phyloP scores from a whole-genome alignment of 2,797 vertebrate species.

The Pteronotus mesoamericanus region DNA sequence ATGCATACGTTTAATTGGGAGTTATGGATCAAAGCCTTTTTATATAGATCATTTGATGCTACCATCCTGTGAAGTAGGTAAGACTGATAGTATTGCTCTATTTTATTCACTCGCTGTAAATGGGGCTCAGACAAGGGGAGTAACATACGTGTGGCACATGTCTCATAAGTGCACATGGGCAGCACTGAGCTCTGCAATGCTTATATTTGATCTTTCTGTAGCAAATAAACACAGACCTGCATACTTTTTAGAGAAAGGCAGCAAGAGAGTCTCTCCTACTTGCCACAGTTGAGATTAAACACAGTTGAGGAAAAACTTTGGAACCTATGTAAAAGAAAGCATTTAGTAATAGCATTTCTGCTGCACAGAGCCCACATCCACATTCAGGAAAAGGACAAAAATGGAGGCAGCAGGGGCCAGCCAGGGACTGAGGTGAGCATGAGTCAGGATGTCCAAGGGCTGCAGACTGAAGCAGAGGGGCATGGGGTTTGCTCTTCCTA shows the following conservation, averaged over 20 bases:
- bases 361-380: background rate
- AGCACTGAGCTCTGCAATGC: background rate
- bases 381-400: background rate
- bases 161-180: background rate
- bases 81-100: background rate
- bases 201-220: background rate
- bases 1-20: background rate
- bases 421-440: background rate
- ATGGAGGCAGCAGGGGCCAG: background rate
- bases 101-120: background rate
- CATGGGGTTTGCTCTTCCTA: background rate
- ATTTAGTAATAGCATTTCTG: background rate
- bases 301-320: background rate
- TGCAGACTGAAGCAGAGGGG: background rate
- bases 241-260: background rate
- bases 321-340: background rate
- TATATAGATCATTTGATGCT: background rate
- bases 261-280: background rate
- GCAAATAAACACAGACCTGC: background rate
- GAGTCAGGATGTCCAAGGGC: background rate
- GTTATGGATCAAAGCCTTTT: background rate
- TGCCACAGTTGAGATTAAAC: background rate
- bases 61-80: background rate
- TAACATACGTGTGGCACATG: too few species aligned
- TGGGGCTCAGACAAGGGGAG: background rate